phyloP scores from a whole-genome alignment of 2,888 invertebrate species.

The Meta bourneti region DNA sequence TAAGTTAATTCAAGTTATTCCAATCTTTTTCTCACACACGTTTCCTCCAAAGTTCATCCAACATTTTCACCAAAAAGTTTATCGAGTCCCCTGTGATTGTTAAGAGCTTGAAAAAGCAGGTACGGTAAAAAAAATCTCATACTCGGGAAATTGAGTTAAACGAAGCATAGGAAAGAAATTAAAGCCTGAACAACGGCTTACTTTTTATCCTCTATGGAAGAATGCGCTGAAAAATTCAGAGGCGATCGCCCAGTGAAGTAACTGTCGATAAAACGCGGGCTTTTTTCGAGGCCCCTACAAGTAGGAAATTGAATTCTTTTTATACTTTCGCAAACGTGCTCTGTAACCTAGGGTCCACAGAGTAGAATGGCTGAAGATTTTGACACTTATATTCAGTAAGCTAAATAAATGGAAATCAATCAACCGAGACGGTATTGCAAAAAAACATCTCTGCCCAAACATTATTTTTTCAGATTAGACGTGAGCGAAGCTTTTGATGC shows the following conservation, averaged over 20 bases:
- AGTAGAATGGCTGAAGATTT: conserved; percentile 39
- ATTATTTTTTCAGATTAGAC: conserved; percentile 6
- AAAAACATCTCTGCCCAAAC: not conserved
- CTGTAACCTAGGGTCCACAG: conserved; percentile 11
- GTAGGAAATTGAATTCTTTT: conserved; percentile 59
- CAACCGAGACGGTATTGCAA: conserved; percentile 30
- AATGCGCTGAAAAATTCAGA: conserved; percentile 16
- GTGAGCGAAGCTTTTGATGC: not conserved
- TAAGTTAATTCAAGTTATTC: not conserved
- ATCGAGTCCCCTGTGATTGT: not conserved
- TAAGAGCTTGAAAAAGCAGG: conserved; percentile 5
- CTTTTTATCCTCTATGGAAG: not conserved
- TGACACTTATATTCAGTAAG: conserved; percentile 48
- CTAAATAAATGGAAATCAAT: conserved; percentile 59
- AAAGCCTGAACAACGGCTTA: conserved; percentile 12
- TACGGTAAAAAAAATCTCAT: not conserved
- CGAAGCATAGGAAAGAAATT: conserved; percentile 55
- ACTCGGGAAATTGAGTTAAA: conserved; percentile 26
- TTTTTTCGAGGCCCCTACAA: conserved; percentile 10
- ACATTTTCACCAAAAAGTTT: not conserved
- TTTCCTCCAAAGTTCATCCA: not conserved
- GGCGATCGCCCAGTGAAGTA: not conserved
- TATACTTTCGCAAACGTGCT: conserved; percentile 17
- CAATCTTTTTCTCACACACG: not conserved
- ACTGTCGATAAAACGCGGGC: conserved; percentile 49